phyloP scores from a whole-genome alignment of 1,140 invertebrate species.

The Leptopilina clavipes region DNA sequence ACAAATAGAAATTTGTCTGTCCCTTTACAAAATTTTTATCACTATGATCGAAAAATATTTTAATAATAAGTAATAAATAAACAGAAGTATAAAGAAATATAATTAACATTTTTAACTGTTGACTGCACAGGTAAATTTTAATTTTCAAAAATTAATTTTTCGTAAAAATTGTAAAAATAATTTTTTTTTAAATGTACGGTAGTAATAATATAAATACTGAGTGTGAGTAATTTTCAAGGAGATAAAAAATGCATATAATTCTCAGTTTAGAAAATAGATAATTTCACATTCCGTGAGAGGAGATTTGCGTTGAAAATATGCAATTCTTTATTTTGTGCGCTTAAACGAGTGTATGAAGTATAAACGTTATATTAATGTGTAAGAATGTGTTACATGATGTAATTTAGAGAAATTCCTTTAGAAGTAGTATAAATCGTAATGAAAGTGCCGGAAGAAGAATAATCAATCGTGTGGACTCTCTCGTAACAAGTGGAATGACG shows the following conservation, averaged over 20 bases:
- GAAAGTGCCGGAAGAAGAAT: slow-evolving; percentile 28
- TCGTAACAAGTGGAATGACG: neutral
- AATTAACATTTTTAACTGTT: too few relatives aligned
- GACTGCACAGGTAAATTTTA: too few relatives aligned
- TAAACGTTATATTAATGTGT: slow-evolving; percentile 9
- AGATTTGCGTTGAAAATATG: neutral
- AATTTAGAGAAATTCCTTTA: slow-evolving; percentile 26
- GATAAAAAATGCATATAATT: neutral
- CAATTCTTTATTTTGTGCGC: neutral
- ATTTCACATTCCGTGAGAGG: slow-evolving; percentile 13
- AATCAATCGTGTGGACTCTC: slow-evolving; percentile 24
- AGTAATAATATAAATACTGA: too few relatives aligned
- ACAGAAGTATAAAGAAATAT: too few relatives aligned
- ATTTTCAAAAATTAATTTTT: too few relatives aligned
- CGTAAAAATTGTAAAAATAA: too few relatives aligned
- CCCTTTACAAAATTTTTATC: too few relatives aligned
- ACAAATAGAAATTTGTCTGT: too few relatives aligned
- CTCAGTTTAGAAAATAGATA: neutral
- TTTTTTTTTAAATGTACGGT: too few relatives aligned
- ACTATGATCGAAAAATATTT: too few relatives aligned
- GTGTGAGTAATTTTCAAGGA: neutral
- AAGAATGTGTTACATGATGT: slow-evolving; percentile 12
- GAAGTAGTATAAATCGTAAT: slow-evolving; percentile 15
- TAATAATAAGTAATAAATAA: too few relatives aligned
- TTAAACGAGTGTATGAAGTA: slow-evolving; percentile 12